phyloP scores from a whole-genome alignment of 2,888 invertebrate species.

The Coelopa pilipes region DNA sequence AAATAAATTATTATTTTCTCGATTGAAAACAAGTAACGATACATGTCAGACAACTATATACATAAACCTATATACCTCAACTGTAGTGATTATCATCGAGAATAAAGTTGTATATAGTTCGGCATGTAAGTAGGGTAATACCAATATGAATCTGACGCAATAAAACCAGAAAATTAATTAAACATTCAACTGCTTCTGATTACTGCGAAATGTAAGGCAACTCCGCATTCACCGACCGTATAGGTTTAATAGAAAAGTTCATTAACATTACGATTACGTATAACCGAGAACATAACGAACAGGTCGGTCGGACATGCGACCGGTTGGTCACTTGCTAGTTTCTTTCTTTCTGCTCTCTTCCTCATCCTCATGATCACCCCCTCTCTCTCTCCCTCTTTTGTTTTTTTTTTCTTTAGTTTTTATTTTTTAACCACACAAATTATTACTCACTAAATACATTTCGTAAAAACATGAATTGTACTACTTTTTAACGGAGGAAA shows the following conservation, averaged over 20 bases:
- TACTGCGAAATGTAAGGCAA: no score
- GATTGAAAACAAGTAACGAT: no score
- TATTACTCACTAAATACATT: not conserved
- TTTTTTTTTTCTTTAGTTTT: not conserved
- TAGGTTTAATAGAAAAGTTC: not conserved
- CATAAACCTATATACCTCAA: no score
- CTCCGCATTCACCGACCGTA: no score
- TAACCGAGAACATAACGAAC: not conserved
- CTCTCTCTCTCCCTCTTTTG: not conserved
- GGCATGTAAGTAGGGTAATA: no score
- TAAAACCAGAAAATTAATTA: no score
- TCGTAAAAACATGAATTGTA: not conserved
- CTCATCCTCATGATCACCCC: not conserved
- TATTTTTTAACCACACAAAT: not conserved
- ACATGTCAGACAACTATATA: no score
- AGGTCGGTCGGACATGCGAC: not conserved
- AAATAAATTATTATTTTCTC: not conserved
- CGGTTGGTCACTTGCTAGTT: not conserved
- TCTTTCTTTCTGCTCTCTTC: not conserved
- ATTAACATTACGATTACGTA: slow-evolving; percentile 15
- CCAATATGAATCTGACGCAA: no score
- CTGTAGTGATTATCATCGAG: no score
- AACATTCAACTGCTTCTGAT: no score
- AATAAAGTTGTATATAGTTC: no score
- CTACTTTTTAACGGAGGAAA: not conserved